Conservation (phyloP, 2,888 invertebrate species). For the Pteria penguin region DNA sequence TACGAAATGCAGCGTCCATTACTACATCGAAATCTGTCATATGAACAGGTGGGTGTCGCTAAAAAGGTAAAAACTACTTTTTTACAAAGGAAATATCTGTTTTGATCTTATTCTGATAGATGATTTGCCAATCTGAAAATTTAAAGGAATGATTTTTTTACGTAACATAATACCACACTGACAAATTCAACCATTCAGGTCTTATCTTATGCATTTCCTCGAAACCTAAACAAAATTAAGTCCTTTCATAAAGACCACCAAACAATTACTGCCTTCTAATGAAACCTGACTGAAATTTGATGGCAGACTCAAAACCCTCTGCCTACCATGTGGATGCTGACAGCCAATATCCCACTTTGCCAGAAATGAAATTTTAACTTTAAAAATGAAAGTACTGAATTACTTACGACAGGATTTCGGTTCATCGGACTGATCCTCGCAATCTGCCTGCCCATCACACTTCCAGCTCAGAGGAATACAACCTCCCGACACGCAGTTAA, state of each 20-base stretch:
- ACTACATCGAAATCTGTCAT: conserved; percentile 74
- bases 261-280: too few relatives aligned
- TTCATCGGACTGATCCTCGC: conserved; percentile 89
- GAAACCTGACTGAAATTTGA: too few relatives aligned
- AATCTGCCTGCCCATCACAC: conserved; percentile 86
- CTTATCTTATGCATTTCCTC: too few relatives aligned
- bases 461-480: conserved; percentile 97
- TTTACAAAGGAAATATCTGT: too few relatives aligned
- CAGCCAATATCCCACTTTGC: too few relatives aligned
- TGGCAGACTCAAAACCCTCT: neutral
- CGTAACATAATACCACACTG: too few relatives aligned
- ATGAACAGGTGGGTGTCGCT: conserved; percentile 67
- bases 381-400: neutral
- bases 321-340: neutral
- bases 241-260: too few relatives aligned
- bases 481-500: conserved; percentile 81
- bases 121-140: too few relatives aligned
- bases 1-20: conserved; percentile 87
- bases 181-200: too few relatives aligned
- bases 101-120: too few relatives aligned
- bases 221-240: too few relatives aligned
- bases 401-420: conserved; percentile 86
- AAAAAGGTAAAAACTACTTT: conserved; percentile 13
- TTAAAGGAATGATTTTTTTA: too few relatives aligned
- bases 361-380: neutral